These are phyloP conservation scores for Caenorhabditis sulstoni DNA, from an alignment of 2,888 invertebrate species.

Conservation along the genomic window DNA sequence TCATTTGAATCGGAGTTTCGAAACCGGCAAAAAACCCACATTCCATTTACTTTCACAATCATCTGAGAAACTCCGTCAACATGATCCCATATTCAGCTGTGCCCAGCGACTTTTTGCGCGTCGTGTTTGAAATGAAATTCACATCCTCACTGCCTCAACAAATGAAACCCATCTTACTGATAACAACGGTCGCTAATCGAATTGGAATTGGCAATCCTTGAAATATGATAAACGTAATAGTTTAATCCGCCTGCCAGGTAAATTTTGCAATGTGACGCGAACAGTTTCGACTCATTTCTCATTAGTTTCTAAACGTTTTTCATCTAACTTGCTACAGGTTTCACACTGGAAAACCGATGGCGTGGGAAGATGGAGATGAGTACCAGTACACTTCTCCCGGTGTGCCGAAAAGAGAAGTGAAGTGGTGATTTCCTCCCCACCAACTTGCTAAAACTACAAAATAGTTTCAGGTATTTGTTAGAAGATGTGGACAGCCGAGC, in stretches of 20 bases:
- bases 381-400: slow-evolving; percentile 19
- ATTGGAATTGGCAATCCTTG: slow-evolving; percentile 39
- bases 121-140: slow-evolving; percentile 21
- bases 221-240: slow-evolving; percentile 52
- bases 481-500: slow-evolving; percentile 42
- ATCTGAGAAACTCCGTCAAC: no score
- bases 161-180: slow-evolving; percentile 17
- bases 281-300: slow-evolving; percentile 22
- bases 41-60: no score
- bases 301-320: slow-evolving; percentile 6
- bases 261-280: slow-evolving; percentile 36
- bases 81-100: no score
- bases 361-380: slow-evolving; percentile 34
- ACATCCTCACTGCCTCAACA: slow-evolving; percentile 24
- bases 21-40: no score
- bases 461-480: slow-evolving; percentile 29
- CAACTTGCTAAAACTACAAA: background rate
- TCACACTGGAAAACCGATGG: slow-evolving; percentile 3
- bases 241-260: slow-evolving; percentile 46
- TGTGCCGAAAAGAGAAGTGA: slow-evolving; percentile 6
- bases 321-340: background rate
- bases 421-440: slow-evolving; percentile 23
- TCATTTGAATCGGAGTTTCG: no score
- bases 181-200: slow-evolving; percentile 33
- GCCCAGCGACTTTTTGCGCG: no score